phyloP scores from a whole-genome alignment of 2,113 vertebrate genomes.

The Sigmodon hispidus region DNA sequence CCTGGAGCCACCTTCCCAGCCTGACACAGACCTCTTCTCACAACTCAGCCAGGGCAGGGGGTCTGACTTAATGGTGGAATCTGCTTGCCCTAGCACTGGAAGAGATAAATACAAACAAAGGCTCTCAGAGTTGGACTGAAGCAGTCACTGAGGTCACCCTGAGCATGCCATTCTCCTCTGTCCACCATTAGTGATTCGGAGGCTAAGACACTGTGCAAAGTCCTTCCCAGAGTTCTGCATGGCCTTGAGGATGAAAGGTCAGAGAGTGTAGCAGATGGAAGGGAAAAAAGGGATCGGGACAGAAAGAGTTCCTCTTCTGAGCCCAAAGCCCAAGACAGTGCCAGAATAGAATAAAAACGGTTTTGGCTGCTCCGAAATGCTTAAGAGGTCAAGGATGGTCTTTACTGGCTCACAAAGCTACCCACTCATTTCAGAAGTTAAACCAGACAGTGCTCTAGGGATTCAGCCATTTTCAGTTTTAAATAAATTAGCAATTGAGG shows the following conservation, averaged over 20 bases:
- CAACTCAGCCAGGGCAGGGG: background rate
- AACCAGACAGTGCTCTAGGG: background rate
- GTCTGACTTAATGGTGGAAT: background rate
- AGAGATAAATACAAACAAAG: background rate
- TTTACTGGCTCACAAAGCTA: background rate
- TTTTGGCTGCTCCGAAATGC: background rate
- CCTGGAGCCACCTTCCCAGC: slow-evolving; percentile 3
- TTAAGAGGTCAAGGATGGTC: background rate
- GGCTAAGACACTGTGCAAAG: slow-evolving; percentile 20
- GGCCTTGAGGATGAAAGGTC: slow-evolving; percentile 12
- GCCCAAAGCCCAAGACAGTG: background rate
- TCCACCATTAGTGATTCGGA: background rate
- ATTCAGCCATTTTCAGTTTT: background rate
- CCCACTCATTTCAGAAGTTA: slow-evolving; percentile 1
- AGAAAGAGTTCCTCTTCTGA: slow-evolving; percentile 21
- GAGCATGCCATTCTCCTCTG: background rate
- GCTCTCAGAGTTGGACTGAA: background rate
- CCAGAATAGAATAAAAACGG: slow-evolving; percentile 2
- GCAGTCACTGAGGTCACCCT: background rate
- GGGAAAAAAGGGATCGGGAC: background rate
- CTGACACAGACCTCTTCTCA: background rate
- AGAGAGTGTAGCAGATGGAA: background rate
- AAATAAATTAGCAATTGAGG: background rate
- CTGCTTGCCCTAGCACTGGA: background rate
- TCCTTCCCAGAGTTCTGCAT: background rate